These are phyloP conservation scores for Orchestes rusci DNA, from an alignment of 2,888 invertebrate species.

Conservation along the genomic window DNA sequence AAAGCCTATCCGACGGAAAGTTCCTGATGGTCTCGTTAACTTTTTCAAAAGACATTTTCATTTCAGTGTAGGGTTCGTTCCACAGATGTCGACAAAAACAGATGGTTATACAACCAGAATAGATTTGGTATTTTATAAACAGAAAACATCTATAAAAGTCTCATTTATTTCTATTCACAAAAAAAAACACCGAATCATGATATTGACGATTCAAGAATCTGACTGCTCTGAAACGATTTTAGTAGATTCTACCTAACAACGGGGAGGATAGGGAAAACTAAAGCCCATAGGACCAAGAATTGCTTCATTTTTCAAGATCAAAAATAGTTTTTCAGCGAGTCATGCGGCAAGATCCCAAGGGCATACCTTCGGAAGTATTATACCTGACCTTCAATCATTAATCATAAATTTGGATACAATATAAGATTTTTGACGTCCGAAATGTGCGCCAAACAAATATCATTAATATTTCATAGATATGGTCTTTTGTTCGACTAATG, in stretches of 20 bases:
- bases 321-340: conserved; percentile 36
- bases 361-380: conserved; percentile 35
- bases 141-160: too few relatives aligned
- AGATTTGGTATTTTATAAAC: too few relatives aligned
- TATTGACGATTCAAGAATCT: conserved; percentile 38
- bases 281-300: conserved; percentile 28
- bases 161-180: too few relatives aligned
- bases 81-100: too few relatives aligned
- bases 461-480: conserved; percentile 49
- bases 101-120: too few relatives aligned
- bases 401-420: conserved; percentile 44
- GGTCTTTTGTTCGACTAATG: conserved; percentile 41
- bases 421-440: conserved; percentile 43
- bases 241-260: conserved; percentile 37
- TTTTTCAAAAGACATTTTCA: too few relatives aligned
- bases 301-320: conserved; percentile 37
- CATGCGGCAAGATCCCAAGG: conserved; percentile 41
- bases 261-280: conserved; percentile 23
- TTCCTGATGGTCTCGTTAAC: too few relatives aligned
- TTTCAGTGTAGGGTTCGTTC: too few relatives aligned
- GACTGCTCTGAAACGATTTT: conserved; percentile 36
- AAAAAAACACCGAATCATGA: too few relatives aligned
- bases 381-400: conserved; percentile 37
- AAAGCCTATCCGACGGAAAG: too few relatives aligned
- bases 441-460: conserved; percentile 43